Base-by-base conservation (phyloP, 1,140 invertebrate species). In the Drosophila trapezifrons region DNA sequence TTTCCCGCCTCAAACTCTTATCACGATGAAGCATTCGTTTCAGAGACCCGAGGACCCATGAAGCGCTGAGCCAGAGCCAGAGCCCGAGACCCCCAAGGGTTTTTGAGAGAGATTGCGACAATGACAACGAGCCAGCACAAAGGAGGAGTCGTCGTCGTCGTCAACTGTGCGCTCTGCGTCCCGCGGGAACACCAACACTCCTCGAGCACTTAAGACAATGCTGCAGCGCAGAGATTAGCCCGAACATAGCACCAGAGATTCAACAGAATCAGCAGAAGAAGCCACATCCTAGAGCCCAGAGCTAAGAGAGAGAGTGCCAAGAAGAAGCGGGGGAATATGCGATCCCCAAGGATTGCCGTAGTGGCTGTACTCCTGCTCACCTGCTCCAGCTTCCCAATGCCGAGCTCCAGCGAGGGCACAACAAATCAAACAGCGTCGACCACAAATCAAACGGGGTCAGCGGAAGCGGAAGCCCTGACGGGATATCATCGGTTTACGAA, bases 401-500 rank as follows among this genome's bases (percentile, higher is more conserved):
- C n/a, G 29, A 42, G 18, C 38, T 35, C 27, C 10, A 43, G 47
- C 40, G 62, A 49, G 17, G 45, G 1, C 1, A 1, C 4, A 10
- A 10, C 2, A 5, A 37, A 54, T 10, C 32, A 0, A 35, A 52
- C 17, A 1, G 10, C 10, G 9, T 9, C 9, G 2, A 12, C 3
- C 1, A 20, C 18, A 37, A 54, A 54, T 22, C 63, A 10, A 37
- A 55, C 10, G 20, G 42, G 2, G 1, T n/a, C 18, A 51, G 47
- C 27, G 9, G 27, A 59, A 25, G 54, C 69, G 20, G 51, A 37
- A n/a, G 51, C 72, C 7, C 22, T 57, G 7, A 49, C 49, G 4
- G 32, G 54, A 10, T 57, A 77, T 47, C 74, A 79, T 54, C 72
- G 54, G 18, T 73, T 71, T 17, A 20, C 22, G n/a, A n/a, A n/a